Evolutionary conservation across 2,888 invertebrate genomes (phyloP).

Genomic region (Tetranychus truncatus): DNA sequence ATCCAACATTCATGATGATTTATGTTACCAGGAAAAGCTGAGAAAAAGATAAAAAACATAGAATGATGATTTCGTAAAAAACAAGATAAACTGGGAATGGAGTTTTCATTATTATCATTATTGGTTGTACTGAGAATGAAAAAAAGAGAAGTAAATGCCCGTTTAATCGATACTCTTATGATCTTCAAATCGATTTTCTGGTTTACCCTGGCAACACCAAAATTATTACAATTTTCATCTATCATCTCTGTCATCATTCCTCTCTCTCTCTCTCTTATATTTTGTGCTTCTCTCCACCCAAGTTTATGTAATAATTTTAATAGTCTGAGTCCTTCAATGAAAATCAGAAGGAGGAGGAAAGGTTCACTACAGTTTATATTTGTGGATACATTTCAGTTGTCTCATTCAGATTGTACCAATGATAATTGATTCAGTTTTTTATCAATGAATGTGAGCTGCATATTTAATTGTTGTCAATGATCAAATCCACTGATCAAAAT

Average conservation of each 20-base stretch:
- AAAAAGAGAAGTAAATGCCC: not conserved
- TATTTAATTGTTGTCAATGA: no score
- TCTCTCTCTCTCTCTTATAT: slow-evolving; percentile 10
- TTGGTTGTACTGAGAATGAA: not conserved
- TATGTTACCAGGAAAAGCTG: not conserved
- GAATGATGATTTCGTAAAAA: not conserved
- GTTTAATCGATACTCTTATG: not conserved
- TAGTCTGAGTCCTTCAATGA: not conserved
- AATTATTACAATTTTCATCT: slow-evolving; percentile 15
- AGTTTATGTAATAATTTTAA: slow-evolving; percentile 10
- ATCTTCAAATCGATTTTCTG: slow-evolving; percentile 1
- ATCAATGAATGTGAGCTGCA: no score
- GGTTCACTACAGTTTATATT: no score
- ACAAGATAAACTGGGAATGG: not conserved
- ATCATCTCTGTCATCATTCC: slow-evolving; percentile 21
- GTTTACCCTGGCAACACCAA: not conserved
- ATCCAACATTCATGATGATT: not conserved
- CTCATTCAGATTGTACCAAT: no score
- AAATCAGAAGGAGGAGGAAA: no score
- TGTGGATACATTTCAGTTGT: no score
- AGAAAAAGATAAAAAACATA: not conserved
- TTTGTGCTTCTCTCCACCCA: slow-evolving; percentile 23
- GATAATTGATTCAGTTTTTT: no score
- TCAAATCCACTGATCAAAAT: no score
- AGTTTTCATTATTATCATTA: not conserved